Base-by-base conservation (phyloP, 2,888 invertebrate genomes). In the Brachynemurus nebulosus region DNA sequence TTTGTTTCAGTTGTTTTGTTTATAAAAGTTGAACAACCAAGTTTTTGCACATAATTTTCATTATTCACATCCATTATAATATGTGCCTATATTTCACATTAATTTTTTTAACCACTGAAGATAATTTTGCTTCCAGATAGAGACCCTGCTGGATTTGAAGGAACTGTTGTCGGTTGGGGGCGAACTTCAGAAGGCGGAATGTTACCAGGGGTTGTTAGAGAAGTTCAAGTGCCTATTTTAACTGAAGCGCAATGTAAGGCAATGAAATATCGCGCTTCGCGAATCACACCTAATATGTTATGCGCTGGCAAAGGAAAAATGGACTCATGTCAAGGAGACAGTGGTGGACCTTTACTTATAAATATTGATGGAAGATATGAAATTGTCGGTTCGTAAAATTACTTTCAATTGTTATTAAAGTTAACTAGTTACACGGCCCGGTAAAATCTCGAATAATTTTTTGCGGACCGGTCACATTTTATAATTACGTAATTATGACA, bases 261-360 rank as follows among this genome's bases (percentile, higher is more conserved):
- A 40, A 82, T 83, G 76, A 89, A 86, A 63, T 90, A 90, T 57
- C 72, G 85, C 46, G 82, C 86, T 0, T 76, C 80, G 11, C 71
- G 88, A 53, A 89, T 89, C 51, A 88, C 86, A 7, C 70, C 74
- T 44, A 86, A 85, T 56, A 89, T 89, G 89, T 59, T 89, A 46
- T 90, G 89, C 59, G 89, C 89, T 7, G 89, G 89, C 11, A 74
- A 76, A 49, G 82, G 84, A 2, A 74, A 74, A 5, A 80, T 82
- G 57, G 89, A 90, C 63, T 88, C 88, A 0, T 90, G 89, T 55
- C 89, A 89, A 64, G 89, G 89, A 0, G 89, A 89, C 61, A 86
- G 86, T 53, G 89, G 89, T 12, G 89, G 89, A 0, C 89, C 89
- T 1, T 65, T 89, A 35, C 66, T 88, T 1, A 65, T 88, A 3